phyloP scores from a whole-genome alignment of 2,888 invertebrate species.

The Nezara viridula region DNA sequence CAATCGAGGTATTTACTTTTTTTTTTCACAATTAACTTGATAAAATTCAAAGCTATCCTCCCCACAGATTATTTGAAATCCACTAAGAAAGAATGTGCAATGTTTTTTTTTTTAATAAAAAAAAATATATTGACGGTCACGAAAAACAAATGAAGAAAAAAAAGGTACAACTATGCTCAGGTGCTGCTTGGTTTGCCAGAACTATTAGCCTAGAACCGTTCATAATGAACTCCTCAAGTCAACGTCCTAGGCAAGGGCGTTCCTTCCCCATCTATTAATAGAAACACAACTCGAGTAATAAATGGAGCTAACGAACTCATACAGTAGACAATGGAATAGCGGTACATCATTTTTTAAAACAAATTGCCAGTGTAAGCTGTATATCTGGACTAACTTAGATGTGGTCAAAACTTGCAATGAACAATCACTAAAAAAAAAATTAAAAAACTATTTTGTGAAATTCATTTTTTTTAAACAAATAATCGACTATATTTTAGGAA shows the following conservation, averaged over 20 bases:
- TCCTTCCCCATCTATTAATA: not conserved
- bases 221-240: not conserved
- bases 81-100: too few species aligned
- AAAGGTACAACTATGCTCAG: not conserved
- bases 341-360: not conserved
- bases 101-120: too few species aligned
- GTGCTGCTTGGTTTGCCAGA: not conserved
- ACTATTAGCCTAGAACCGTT: not conserved
- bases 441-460: too few species aligned
- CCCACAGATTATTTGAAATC: too few species aligned
- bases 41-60: too few species aligned
- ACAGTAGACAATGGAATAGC: not conserved
- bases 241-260: slow-evolving; percentile 18
- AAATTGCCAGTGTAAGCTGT: not conserved
- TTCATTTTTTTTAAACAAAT: too few species aligned
- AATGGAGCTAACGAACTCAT: not conserved
- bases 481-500: too few species aligned
- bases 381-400: not conserved
- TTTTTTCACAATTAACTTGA: not conserved
- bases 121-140: too few species aligned
- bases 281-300: not conserved
- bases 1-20: not conserved
- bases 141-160: not conserved
- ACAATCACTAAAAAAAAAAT: too few species aligned
- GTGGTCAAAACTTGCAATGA: too few species aligned